These are phyloP conservation scores for Xenops minutus DNA, from an alignment of 2,797 vertebrate species.

Conservation along the genomic window DNA sequence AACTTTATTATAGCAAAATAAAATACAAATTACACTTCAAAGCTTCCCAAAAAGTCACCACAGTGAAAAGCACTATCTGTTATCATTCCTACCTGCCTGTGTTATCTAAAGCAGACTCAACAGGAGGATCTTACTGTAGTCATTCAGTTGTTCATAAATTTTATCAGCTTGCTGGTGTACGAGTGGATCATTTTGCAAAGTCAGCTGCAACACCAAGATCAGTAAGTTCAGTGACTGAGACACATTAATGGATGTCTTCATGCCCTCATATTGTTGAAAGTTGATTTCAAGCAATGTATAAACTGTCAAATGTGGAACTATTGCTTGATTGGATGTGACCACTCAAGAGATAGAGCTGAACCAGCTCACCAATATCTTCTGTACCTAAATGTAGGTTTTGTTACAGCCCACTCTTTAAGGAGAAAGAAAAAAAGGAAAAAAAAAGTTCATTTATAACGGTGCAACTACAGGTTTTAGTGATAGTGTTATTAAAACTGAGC, in stretches of 20 bases:
- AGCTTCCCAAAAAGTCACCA: neutral
- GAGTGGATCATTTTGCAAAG: neutral
- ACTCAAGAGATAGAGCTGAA: neutral
- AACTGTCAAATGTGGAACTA: neutral
- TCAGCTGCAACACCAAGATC: neutral
- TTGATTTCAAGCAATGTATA: neutral
- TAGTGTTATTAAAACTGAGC: neutral
- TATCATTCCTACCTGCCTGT: neutral
- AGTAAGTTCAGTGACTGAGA: neutral
- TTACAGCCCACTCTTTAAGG: neutral
- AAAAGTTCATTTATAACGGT: rapidly evolving
- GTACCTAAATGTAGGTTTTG: neutral
- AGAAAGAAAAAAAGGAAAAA: neutral
- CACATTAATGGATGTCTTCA: neutral
- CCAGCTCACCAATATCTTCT: neutral
- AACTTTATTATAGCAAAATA: neutral
- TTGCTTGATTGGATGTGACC: neutral
- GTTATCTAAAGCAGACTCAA: neutral
- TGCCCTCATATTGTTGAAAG: neutral
- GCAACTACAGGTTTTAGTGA: neutral
- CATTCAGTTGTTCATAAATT: neutral
- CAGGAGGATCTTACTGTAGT: neutral
- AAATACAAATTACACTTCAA: neutral
- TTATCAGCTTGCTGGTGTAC: neutral
- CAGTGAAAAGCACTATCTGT: neutral